Evolutionary conservation across 2,888 invertebrate species (phyloP), one percentile per base, ranked within the genome.

Genomic region (Abrostola tripartita): DNA sequence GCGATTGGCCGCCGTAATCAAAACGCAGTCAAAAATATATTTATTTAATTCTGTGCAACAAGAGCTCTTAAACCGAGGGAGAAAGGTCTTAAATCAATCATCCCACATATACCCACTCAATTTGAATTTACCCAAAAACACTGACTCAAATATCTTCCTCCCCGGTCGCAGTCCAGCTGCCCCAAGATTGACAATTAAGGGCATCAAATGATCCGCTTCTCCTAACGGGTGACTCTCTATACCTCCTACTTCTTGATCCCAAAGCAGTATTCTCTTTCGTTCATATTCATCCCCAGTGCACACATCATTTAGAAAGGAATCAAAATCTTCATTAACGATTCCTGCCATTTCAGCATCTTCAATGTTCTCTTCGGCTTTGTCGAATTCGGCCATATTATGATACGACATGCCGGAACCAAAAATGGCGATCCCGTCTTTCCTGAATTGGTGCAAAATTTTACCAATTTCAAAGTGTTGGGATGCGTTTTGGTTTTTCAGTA

Each of bases 181-280:
- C 0, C 88, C 88, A 0, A 79, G 68, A 53, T 79, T 83, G 5
- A 88, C 88, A 24, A 89, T 81, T 10, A 88, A 62, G 0, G 88
- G 88, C 88, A 88, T 88, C 1, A 89, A 62, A 68, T 89, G 88
- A 37, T 89, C 88, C 0, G 88, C 88, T 10, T 85, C 77, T 0
- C 82, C 78, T 2, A 65, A 8, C 0, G 85, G 88, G 65, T 89
- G 88, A 6, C 82, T 75, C 0, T 81, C 83, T 4, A 75, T 62
- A 2, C 72, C 86, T 0, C 81, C 83, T 0, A 66, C 58, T 6
- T 76, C 63, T 24, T 76, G 49, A 1, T 82, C 75, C 89, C 89
- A 89, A 52, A 51, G 14, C 36, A 79, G 8, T n/a, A 79, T 79
- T 35, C 54, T 68, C 47, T 73, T 71, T 0, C 81, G 79, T 37